Evolutionary conservation across 2,113 vertebrate genomes (phyloP).

Genomic region (Cheirogaleus medius): DNA sequence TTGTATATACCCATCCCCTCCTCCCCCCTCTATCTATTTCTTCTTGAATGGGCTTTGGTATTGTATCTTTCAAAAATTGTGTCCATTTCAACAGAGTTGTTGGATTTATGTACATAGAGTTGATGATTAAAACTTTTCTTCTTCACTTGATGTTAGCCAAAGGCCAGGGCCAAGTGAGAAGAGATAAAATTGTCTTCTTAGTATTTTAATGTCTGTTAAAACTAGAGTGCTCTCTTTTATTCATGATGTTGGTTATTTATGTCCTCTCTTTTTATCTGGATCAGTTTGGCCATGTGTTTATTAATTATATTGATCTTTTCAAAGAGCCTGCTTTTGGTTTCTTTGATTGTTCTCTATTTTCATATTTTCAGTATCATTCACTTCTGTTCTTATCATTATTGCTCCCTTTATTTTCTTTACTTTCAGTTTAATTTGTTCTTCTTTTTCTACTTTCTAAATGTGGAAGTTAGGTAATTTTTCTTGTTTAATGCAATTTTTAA

Average conservation of each 20-base stretch:
- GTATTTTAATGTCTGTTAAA: background rate
- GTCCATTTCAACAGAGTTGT: background rate
- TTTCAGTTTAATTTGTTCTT: background rate
- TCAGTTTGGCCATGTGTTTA: background rate
- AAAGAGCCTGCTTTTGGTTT: background rate
- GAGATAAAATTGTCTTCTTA: background rate
- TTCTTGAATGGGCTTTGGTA: background rate
- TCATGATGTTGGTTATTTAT: background rate
- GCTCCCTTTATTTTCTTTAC: background rate
- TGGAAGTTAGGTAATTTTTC: background rate
- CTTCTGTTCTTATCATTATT: background rate
- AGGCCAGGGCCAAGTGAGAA: too few relatives aligned
- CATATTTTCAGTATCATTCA: background rate
- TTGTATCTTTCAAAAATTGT: background rate
- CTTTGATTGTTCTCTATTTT: background rate
- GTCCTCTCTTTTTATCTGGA: too few relatives aligned
- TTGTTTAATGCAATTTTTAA: background rate
- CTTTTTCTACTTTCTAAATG: background rate
- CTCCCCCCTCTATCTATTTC: background rate
- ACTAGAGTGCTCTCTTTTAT: background rate
- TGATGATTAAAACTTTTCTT: background rate
- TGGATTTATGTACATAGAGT: background rate
- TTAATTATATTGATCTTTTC: background rate
- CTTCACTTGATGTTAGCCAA: too few relatives aligned
- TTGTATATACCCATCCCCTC: too few relatives aligned